phyloP scores from a whole-genome alignment of 2,113 vertebrate species.

The Coreoperca whiteheadi region DNA sequence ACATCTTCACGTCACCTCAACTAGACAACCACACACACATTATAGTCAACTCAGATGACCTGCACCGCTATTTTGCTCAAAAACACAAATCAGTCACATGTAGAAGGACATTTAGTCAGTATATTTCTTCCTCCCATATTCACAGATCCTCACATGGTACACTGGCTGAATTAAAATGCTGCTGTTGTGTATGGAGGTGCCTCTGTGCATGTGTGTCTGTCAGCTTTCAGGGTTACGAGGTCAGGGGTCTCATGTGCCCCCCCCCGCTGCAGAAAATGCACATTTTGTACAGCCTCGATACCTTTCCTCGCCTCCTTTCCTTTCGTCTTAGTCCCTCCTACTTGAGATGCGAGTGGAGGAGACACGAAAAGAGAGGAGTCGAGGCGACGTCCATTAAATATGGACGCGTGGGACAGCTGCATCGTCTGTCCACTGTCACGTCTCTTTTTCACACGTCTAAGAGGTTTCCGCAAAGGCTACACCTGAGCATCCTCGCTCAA shows the following conservation, averaged over 20 bases:
- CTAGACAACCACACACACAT: background rate
- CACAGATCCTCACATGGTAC: background rate
- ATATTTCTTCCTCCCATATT: background rate
- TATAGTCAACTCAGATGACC: background rate
- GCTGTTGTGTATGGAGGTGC: background rate
- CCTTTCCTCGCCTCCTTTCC: too few relatives aligned
- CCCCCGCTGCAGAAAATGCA: slow-evolving; percentile 24
- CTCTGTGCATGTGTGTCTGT: background rate
- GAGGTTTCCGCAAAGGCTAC: too few relatives aligned
- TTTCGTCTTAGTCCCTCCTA: too few relatives aligned
- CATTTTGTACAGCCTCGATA: too few relatives aligned
- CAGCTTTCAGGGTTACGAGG: slow-evolving; percentile 32
- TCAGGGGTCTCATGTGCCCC: slow-evolving; percentile 8
- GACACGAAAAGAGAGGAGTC: too few relatives aligned
- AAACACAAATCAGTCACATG: background rate
- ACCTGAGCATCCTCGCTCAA: too few relatives aligned
- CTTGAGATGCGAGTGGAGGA: too few relatives aligned
- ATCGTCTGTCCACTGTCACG: too few relatives aligned
- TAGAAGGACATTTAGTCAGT: background rate
- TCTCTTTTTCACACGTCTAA: too few relatives aligned
- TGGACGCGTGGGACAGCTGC: too few relatives aligned
- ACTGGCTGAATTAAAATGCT: background rate
- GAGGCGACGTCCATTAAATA: too few relatives aligned
- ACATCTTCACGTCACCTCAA: background rate
- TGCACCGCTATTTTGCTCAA: background rate